These are phyloP conservation scores for Sorex fumeus DNA, from an alignment of 2,113 vertebrate species.

Conservation along the genomic window DNA sequence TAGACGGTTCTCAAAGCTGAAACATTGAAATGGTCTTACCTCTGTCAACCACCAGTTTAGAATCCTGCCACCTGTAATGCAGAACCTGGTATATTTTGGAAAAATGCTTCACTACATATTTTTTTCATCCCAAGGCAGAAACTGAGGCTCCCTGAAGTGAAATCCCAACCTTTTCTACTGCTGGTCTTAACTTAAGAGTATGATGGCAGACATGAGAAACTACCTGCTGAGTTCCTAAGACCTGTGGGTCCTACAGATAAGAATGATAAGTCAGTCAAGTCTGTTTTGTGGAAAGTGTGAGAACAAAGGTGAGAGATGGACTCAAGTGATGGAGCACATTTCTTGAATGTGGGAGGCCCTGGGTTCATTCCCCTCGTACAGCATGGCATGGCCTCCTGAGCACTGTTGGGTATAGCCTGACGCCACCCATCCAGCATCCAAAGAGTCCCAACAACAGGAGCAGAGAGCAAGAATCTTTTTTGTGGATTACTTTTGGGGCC, in stretches of 20 bases:
- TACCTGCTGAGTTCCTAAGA: neutral
- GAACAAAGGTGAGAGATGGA: too few species aligned
- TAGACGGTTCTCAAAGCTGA: neutral
- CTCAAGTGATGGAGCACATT: too few species aligned
- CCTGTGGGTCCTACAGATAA: neutral
- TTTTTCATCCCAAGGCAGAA: conserved; percentile 23
- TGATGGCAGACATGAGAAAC: neutral
- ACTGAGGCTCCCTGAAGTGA: neutral
- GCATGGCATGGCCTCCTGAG: too few species aligned
- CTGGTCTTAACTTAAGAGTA: neutral
- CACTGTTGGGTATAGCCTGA: too few species aligned
- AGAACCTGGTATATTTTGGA: neutral
- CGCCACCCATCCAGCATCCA: too few species aligned
- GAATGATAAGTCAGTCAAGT: neutral
- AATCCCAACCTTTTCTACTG: neutral
- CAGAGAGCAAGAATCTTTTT: too few species aligned
- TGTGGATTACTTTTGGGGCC: too few species aligned
- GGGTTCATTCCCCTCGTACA: too few species aligned
- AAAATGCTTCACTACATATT: conserved; percentile 37
- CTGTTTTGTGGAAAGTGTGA: neutral
- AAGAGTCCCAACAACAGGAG: too few species aligned
- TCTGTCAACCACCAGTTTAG: neutral
- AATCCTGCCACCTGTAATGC: neutral
- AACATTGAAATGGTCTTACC: neutral
- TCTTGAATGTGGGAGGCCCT: neutral